Percentiles rank a stretch among this genome's conserved stretches.
Evolutionary conservation across 1,140 invertebrate species (phyloP).

Genomic region (Acromyrmex echinatior): DNA sequence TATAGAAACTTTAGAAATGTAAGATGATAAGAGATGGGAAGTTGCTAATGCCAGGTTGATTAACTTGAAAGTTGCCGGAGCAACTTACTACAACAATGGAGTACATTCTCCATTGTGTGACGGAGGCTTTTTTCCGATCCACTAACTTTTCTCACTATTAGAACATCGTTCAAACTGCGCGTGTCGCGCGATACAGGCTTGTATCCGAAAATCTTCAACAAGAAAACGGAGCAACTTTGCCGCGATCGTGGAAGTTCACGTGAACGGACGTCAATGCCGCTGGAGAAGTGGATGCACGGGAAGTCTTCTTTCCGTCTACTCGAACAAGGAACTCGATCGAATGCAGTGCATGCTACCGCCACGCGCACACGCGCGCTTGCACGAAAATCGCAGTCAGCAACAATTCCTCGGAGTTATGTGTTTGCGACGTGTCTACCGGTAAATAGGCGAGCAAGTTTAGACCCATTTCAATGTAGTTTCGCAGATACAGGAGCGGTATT

Average conservation of each 20-base stretch:
- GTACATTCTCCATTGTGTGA: not conserved
- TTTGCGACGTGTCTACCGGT: slow-evolving; percentile 53
- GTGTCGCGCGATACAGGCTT: not conserved
- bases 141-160: slow-evolving; percentile 16
- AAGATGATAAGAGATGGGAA: not conserved
- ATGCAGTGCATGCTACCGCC: not conserved
- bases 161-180: slow-evolving; percentile 17
- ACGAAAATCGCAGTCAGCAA: slow-evolving; percentile 2
- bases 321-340: slow-evolving; percentile 14
- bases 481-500: slow-evolving; percentile 20
- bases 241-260: slow-evolving; percentile 30
- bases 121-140: slow-evolving; percentile 16
- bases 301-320: slow-evolving; percentile 7
- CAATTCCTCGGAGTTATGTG: slow-evolving; percentile 37
- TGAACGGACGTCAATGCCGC: not conserved
- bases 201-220: slow-evolving; percentile 23
- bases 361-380: slow-evolving; percentile 4
- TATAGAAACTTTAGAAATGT: not conserved
- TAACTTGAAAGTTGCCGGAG: slow-evolving; percentile 14
- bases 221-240: slow-evolving; percentile 8
- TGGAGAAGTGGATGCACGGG: not conserved
- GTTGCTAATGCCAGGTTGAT: slow-evolving; percentile 40
- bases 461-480: slow-evolving; percentile 21
- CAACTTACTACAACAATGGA: slow-evolving; percentile 8
- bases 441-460: slow-evolving; percentile 42